Percentiles rank a stretch among this genome's conserved stretches.
Conservation (phyloP, 2,113 vertebrate genomes). For the Hyperoodon ampullatus region DNA sequence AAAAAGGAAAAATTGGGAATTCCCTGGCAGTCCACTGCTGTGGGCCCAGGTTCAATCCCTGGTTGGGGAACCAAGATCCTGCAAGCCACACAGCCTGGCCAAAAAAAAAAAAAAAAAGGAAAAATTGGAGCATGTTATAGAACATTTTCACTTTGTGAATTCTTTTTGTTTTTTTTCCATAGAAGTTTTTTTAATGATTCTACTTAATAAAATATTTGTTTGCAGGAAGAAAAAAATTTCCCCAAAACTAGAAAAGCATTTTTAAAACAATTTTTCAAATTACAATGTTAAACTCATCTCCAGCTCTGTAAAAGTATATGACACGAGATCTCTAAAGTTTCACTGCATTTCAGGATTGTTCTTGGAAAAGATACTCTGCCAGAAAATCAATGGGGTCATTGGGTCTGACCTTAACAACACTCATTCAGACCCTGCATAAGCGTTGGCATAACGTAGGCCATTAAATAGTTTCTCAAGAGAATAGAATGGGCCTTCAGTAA, state of each 20-base stretch:
- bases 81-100: not conserved
- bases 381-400: conserved; percentile 94
- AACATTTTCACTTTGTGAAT: not conserved
- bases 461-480: conserved; percentile 91
- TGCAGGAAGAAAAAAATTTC: not conserved
- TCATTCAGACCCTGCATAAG: conserved; percentile 91
- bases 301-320: not conserved
- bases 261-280: not conserved
- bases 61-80: not conserved
- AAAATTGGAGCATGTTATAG: not conserved
- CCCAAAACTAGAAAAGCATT: not conserved
- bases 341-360: conserved; percentile 83
- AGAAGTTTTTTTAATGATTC: not conserved
- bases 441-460: conserved; percentile 91
- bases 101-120: not conserved
- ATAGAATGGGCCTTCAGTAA: conserved; percentile 87
- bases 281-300: not conserved
- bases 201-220: conserved; percentile 16
- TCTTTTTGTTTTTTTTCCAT: not conserved
- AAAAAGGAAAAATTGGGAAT: not conserved
- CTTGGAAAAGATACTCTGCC: conserved; percentile 91
- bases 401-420: conserved; percentile 88
- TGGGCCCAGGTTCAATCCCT: not conserved
- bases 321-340: not conserved
- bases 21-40: not conserved